phyloP scores from a whole-genome alignment of 2,888 invertebrate genomes.

The Agonum fuliginosum region DNA sequence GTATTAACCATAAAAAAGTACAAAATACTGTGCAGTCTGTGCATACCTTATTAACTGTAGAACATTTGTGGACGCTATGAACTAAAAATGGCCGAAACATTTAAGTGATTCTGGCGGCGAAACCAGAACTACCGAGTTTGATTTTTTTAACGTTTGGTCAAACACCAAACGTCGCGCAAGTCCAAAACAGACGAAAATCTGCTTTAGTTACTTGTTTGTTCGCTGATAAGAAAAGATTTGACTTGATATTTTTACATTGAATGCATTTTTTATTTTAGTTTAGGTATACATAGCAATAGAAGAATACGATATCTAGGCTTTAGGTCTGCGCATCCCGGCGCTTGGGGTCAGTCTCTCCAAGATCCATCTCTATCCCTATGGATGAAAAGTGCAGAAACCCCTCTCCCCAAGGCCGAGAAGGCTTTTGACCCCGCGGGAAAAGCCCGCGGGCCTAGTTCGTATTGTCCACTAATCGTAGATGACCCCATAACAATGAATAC shows the following conservation, averaged over 20 bases:
- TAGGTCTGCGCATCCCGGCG: not conserved
- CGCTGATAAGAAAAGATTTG: too few species aligned
- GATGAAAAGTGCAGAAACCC: not conserved
- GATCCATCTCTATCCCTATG: too few species aligned
- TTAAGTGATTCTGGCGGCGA: not conserved
- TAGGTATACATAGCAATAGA: not conserved
- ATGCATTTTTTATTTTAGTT: not conserved
- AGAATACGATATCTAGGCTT: too few species aligned
- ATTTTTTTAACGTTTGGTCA: not conserved
- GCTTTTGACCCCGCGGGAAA: not conserved
- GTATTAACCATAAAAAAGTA: not conserved
- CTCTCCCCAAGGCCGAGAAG: not conserved
- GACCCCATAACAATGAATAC: too few species aligned
- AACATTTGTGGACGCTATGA: conserved; percentile 6
- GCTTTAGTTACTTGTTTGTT: too few species aligned
- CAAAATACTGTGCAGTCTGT: not conserved
- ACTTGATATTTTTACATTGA: not conserved
- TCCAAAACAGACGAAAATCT: too few species aligned
- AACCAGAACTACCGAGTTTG: not conserved
- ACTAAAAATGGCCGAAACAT: conserved; percentile 1
- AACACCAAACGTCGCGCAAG: not conserved
- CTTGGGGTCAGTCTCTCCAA: not conserved
- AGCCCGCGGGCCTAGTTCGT: not conserved
- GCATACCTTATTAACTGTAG: not conserved
- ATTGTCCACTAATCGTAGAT: not conserved